Evolutionary conservation across 1,140 invertebrate genomes (phyloP).

Genomic region (Psix sp.): DNA sequence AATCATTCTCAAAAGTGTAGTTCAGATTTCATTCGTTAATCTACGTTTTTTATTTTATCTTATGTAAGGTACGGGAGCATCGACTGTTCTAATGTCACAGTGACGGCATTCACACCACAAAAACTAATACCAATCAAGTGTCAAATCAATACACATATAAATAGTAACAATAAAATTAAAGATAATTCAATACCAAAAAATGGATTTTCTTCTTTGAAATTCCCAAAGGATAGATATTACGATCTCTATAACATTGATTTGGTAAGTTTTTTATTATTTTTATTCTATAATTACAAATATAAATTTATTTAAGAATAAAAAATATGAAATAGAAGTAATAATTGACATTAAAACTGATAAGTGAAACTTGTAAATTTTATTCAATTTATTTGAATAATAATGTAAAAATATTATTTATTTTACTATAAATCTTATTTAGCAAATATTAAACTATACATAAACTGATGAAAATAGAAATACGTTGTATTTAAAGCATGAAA

Average conservation of each 20-base stretch:
- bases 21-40: background rate
- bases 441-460: no score
- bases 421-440: no score
- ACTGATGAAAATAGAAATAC: no score
- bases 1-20: background rate
- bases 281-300: background rate
- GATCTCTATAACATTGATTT: constrained; percentile 29
- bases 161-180: constrained; percentile 2
- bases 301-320: background rate
- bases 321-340: no score
- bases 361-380: no score
- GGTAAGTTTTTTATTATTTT: constrained; percentile 4
- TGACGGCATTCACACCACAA: background rate
- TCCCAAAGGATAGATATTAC: constrained; percentile 13
- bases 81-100: background rate
- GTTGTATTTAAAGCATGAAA: no score
- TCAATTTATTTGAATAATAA: no score
- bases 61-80: constrained; percentile 14
- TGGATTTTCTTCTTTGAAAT: background rate
- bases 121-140: background rate
- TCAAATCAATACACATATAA: background rate
- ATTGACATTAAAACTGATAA: no score
- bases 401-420: no score
- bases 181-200: background rate
- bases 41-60: no score